Base-by-base conservation (phyloP, 2,888 invertebrate genomes). In the Calephelis perditalis region DNA sequence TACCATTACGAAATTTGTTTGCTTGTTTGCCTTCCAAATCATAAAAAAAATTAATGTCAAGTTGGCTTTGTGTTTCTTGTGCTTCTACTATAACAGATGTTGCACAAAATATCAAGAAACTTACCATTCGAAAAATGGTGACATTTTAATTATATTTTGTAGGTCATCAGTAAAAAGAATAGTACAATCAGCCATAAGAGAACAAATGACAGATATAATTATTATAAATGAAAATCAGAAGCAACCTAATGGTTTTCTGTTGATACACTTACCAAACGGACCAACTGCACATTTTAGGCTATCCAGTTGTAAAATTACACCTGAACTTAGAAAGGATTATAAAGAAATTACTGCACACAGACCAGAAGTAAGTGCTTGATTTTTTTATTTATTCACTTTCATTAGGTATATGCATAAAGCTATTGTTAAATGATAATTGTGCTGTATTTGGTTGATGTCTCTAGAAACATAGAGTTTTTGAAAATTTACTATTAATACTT, bases 261-360 rank as follows among this genome's bases (percentile, higher is more conserved):
- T 99, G 4, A 95, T 98, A 65, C 99, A 99, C 86, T 90, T 99
- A 64, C 99, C 99, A 0, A 94, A 97, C 69, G 99, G 99, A 0
- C 99, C 99, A 0, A 99, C 99, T 0, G 98, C 98, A 12, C 96
- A 98, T 82, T 99, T 99, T 81, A 96, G 97, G 78, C 81, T 99
- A 26, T 97, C 97, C 71, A 98, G 96, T 81, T 96, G 99, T 0
- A 96, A 95, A 79, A 94, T 98, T 57, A 97, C 97, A 0, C 94
- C 96, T 35, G 97, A 98, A 72, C 91, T 98, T 56, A 94, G 94
- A 67, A 93, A 94, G 66, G 93, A 93, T 74, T 94, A 95, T 74
- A 95, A 94, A 73, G 96, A 97, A 79, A 95, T 98, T 61, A 96
- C 96, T 0, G 92, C 91, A 52, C 98, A 99, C 79, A 92, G 96